Percentiles rank a stretch among this genome's conserved stretches.
Conservation (phyloP, 2,797 vertebrate genomes). For the Champsocephalus gunnari region DNA sequence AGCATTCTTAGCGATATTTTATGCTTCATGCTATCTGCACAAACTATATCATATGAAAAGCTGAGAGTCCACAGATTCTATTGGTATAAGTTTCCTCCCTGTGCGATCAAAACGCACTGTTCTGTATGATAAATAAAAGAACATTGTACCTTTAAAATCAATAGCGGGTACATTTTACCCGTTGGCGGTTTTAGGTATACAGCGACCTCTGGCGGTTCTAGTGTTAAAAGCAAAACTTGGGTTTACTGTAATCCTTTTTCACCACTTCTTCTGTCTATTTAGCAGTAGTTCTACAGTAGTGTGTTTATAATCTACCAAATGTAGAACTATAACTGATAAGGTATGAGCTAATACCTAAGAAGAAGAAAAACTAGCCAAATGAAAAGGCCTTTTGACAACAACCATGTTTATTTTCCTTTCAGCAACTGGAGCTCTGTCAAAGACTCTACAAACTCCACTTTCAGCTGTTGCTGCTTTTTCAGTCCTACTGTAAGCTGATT, state of each 20-base stretch:
- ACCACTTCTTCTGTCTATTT: background rate
- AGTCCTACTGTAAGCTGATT: slow-evolving; percentile 99
- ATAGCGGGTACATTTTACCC: too few species aligned
- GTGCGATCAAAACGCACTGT: too few species aligned
- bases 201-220: too few species aligned
- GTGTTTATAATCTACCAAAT: slow-evolving; percentile 11
- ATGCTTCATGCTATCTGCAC: too few species aligned
- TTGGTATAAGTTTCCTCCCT: too few species aligned
- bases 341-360: background rate
- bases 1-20: too few species aligned
- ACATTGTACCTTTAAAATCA: too few species aligned
- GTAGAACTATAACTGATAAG: slow-evolving; percentile 1
- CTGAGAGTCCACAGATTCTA: too few species aligned
- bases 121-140: too few species aligned
- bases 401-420: slow-evolving; percentile 46
- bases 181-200: too few species aligned
- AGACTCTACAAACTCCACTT: slow-evolving; percentile 99
- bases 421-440: slow-evolving; percentile 99
- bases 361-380: background rate
- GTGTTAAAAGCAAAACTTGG: too few species aligned
- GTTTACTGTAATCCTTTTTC: background rate
- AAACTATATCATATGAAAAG: too few species aligned
- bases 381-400: background rate
- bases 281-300: slow-evolving; percentile 6
- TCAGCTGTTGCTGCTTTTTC: slow-evolving; percentile 98